Base-by-base conservation (phyloP, 92 coral and sea anemone species). In the Anthopleura xanthogrammica region DNA sequence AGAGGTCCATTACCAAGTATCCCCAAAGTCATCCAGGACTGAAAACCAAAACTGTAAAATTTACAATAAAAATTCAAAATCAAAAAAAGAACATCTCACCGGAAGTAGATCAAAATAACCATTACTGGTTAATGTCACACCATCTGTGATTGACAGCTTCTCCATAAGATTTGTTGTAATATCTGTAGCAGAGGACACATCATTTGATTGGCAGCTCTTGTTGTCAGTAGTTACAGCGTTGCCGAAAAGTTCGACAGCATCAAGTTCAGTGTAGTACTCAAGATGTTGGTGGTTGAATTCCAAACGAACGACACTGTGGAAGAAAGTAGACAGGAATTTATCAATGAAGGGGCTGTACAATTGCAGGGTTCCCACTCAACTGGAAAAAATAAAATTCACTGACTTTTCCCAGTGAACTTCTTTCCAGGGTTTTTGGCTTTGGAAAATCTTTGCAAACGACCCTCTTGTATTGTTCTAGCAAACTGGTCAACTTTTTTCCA, bases 241-340 rank as follows among this genome's bases (percentile, higher is more conserved):
- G 36, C 99, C 98, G 79, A 86, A 84, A 75, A 97, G 85, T 73
- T 85, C 84, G 77, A 94, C 95, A 19, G 98, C 99, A 88, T 97
- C 99, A 50, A 97, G 92, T 71, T 97, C 98, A 41, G 99, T 97
- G 89, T 97, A 97, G 89, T 97, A 97, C 13, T 88, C 89, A 57
- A 90, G 85, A 70, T 90, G 99, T 16, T 83, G 83, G 79, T 97
- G 99, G 85, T 94, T 94, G 77, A 97, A 97, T 75, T 97, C 99
- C 66, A 97, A 80, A 60, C 99, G 93, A 46, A 97, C 72, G 12
- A 91, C 85, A 43, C 99, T 97, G 80, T 20, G 1, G 19, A 62
- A 29, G 36, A 29, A 29, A 29, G 36, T 29, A 29, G 36, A 29
- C 36, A 1, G 36, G 36, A 29, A 29, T 29, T 29, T 29, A 29